Base-by-base conservation (phyloP, 2,113 vertebrate species). In the Pogonocichla stellata region DNA sequence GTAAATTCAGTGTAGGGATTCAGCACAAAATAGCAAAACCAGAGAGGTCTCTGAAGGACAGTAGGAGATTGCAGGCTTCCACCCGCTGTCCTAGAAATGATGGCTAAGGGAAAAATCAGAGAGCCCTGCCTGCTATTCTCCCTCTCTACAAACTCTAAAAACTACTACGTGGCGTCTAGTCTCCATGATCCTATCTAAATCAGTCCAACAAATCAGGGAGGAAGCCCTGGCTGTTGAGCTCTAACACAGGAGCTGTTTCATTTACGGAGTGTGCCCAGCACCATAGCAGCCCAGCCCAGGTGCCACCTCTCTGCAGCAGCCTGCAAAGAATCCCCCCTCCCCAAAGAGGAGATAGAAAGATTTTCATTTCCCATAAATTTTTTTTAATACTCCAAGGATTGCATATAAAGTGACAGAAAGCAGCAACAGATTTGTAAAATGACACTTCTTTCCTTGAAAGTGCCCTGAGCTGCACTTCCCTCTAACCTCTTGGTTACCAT, bases 81-180 rank as follows among this genome's bases (percentile, higher is more conserved):
- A 88, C 66, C 72, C 5, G 0, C 93, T 82, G 54, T 42, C 51
- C 82, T 93, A 71, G 83, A 93, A 93, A 83, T 62, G 89, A 93
- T 87, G 83, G 89, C 61, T 84, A 89, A 83, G 86, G 86, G 66
- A 88, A 83, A 95, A 93, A 79, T 78, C 65, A 71, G 86, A 92
- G 72, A 25, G 26, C 57, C 43, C 70, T 95, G 93, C 91, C 73
- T 83, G 53, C 77, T 94, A 14, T 83, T 81, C 88, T 79, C 43
- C 69, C 83, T 57, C 77, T 74, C 78, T 48, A 75, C 60, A 50
- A 60, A 45, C 73, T 87, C 80, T 53, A 57, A 56, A 91, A 89
- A 23, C 78, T 80, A 66, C 88, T 82, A 54, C 10, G 5, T 70
- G 54, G 88, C n/a, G 29, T 80, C 86, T 72, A 62, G 86, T 80